phyloP scores from a whole-genome alignment of 2,113 vertebrate species.

The Laterallus jamaicensis region DNA sequence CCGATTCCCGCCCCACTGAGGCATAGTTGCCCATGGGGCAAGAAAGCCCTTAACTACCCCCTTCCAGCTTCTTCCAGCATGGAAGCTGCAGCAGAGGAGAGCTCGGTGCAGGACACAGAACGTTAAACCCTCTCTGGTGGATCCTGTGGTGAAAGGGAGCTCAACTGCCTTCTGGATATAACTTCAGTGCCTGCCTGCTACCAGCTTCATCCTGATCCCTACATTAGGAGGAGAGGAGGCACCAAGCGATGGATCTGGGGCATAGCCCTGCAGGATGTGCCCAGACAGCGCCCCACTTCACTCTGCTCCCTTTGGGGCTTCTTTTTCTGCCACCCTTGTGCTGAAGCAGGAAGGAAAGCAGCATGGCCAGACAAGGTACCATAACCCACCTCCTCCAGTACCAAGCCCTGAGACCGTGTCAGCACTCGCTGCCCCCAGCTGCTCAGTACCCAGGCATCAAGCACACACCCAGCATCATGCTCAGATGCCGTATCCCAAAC shows the following conservation, averaged over 20 bases:
- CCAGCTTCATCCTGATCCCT: neutral
- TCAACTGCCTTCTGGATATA: neutral
- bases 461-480: too few relatives aligned
- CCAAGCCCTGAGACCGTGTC: neutral
- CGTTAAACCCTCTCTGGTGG: neutral
- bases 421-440: neutral
- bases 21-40: rapidly evolving
- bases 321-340: neutral
- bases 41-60: neutral
- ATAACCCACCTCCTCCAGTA: rapidly evolving
- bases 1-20: too few relatives aligned
- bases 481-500: neutral
- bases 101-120: neutral
- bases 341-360: neutral
- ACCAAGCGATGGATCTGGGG: rapidly evolving
- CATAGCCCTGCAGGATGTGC: rapidly evolving
- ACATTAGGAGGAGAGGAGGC: neutral
- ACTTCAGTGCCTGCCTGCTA: neutral
- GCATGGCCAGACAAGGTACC: neutral
- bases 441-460: neutral
- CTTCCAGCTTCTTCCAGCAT: neutral
- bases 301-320: neutral
- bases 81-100: neutral
- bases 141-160: neutral
- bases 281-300: neutral